These are phyloP conservation scores for Oncorhynchus keta DNA, from an alignment of 2,113 vertebrate genomes.

Conservation along the genomic window DNA sequence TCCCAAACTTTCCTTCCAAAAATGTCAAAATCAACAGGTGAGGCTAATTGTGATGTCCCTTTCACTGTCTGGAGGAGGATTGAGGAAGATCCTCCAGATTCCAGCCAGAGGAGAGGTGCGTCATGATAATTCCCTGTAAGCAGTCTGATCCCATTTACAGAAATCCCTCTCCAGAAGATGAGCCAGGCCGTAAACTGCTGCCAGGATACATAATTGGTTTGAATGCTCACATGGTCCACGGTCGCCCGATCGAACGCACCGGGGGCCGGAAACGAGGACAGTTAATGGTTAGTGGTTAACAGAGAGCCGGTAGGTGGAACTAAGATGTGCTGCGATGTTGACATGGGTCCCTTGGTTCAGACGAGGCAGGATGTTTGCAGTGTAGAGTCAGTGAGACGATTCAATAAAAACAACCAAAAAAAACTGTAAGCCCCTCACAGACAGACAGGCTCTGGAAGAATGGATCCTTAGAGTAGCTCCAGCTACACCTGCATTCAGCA, in stretches of 20 bases:
- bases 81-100: slow-evolving; percentile 80
- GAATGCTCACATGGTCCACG: slow-evolving; percentile 66
- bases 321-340: slow-evolving; percentile 21
- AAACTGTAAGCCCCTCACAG: slow-evolving; percentile 6
- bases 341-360: slow-evolving; percentile 38
- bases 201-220: slow-evolving; percentile 83
- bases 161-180: slow-evolving; percentile 95
- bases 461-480: not conserved
- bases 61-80: slow-evolving; percentile 74
- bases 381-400: not conserved
- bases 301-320: slow-evolving; percentile 26
- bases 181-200: slow-evolving; percentile 79
- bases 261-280: slow-evolving; percentile 11
- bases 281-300: slow-evolving; percentile 23
- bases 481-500: not conserved
- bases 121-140: slow-evolving; percentile 90
- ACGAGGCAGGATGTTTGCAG: slow-evolving; percentile 17
- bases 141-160: slow-evolving; percentile 83
- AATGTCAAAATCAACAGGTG: slow-evolving; percentile 44
- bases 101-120: slow-evolving; percentile 59
- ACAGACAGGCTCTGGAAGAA: not conserved
- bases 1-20: slow-evolving; percentile 13
- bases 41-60: slow-evolving; percentile 66
- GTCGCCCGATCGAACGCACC: slow-evolving; percentile 29
- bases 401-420: not conserved